Percentiles rank a stretch among this genome's conserved stretches.
Conservation (phyloP, 2,888 invertebrate species). For the Drosophila anomalata region DNA sequence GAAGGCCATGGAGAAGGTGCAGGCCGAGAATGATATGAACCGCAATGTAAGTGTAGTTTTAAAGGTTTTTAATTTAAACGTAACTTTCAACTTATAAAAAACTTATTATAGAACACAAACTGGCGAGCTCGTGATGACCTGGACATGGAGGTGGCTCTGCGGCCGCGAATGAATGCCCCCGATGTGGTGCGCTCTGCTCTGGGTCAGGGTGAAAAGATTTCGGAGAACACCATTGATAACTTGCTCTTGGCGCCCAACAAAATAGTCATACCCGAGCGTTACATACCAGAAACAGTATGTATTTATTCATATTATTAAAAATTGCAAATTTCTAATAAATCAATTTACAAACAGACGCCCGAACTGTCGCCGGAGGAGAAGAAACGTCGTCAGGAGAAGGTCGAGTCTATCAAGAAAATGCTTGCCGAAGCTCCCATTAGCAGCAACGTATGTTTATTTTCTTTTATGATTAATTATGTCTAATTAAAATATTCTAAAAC, state of each 20-base stretch:
- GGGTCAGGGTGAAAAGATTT: conserved; percentile 85
- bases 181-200: conserved; percentile 94
- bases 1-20: conserved; percentile 86
- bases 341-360: conserved; percentile 87
- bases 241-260: conserved; percentile 94
- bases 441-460: conserved; percentile 76
- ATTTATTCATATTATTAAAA: background rate
- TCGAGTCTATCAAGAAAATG: conserved; percentile 96
- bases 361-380: conserved; percentile 94
- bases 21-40: conserved; percentile 84
- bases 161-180: conserved; percentile 91
- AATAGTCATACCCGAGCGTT: conserved; percentile 95
- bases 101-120: conserved; percentile 82
- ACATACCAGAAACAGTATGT: conserved; percentile 93
- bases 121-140: conserved; percentile 92
- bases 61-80: fast-evolving
- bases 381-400: conserved; percentile 92
- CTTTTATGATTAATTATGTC: background rate
- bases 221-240: conserved; percentile 92
- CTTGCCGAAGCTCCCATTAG: conserved; percentile 88
- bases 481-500: background rate
- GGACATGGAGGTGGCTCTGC: conserved; percentile 93
- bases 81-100: background rate
- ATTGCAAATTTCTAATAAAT: background rate
- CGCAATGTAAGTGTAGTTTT: conserved; percentile 80